Evolutionary conservation across 2,797 vertebrate species (phyloP).

Genomic region (Sphenopsis melanotis): DNA sequence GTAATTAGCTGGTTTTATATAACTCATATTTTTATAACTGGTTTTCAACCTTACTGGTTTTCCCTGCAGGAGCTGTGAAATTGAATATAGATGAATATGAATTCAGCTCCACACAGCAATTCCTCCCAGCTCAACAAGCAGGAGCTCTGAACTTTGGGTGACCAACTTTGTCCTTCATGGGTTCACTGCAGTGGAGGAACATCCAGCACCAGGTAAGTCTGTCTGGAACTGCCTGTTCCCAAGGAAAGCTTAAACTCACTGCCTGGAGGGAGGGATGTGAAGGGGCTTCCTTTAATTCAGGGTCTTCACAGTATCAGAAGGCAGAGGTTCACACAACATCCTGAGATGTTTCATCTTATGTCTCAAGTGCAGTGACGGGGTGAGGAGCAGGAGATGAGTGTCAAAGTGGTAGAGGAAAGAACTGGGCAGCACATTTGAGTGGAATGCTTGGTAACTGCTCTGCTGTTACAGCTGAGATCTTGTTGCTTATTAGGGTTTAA

Average conservation of each 20-base stretch:
- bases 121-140: not conserved
- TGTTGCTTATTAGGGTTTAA: not conserved
- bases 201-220: not conserved
- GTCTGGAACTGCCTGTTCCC: not conserved
- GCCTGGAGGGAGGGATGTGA: not conserved
- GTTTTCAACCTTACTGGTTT: not conserved
- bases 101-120: not conserved
- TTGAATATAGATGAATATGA: too few relatives aligned
- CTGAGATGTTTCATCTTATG: fast-evolving
- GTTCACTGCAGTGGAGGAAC: not conserved
- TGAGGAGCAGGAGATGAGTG: not conserved
- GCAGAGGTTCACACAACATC: not conserved
- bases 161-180: not conserved
- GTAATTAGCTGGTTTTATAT: not conserved
- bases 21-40: not conserved
- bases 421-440: not conserved
- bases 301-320: not conserved
- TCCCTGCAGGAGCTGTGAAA: not conserved
- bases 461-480: not conserved
- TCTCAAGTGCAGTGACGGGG: not conserved
- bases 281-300: not conserved
- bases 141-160: not conserved
- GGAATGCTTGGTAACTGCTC: not conserved
- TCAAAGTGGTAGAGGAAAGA: fast-evolving
- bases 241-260: not conserved